Evolutionary conservation across 2,797 vertebrate species (phyloP), one percentile per base, ranked within the genome.

Genomic region (Perodicticus potto): DNA sequence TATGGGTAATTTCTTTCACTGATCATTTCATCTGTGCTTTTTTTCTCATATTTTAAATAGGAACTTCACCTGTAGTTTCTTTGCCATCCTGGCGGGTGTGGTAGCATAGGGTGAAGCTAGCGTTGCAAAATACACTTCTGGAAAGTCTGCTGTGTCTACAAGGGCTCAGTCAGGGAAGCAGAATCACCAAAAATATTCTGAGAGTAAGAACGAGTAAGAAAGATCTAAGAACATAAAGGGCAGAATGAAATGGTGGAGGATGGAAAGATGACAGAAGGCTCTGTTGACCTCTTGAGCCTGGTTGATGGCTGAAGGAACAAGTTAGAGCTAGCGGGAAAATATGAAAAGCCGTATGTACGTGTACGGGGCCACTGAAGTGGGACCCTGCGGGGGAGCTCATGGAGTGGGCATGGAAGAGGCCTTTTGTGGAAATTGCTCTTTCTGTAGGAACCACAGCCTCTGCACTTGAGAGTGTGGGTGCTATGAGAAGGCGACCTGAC

Each of bases 381-480:
- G 8, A 22, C 8, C 43, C 55, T 27, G 32, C 43, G 55, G 10
- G 29, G 69, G 3, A 25, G 2, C 32, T 57, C 32, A 32, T 2
- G 2, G 23, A 45, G 53, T 63, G 70, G 37, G 25, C 37, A 25
- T 2, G 2, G 23, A 45, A 40, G 53, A 37, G 12, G 25, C 37
- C 34, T 6, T 23, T 27, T 53, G 10, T 29, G 49, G 22, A 10
- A 74, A 25, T 45, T 2, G 5, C 45, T 63, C 32, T 7, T 49
- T 59, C 37, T 76, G 3, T 1, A 32, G 32, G 4, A 72, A 17
- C 23, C n/a, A 19, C 27, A 45, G n/a, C 16, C 49, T 70, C 67
- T 65, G 57, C 6, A 32, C 29, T n/a, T n/a, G 7, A 14, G 0
- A 0, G 14, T 40, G 13, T 0, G 3, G 40, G 5, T 27, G 0